These are phyloP conservation scores for Chaetops frenatus DNA, from an alignment of 2,113 vertebrate species.

Conservation along the genomic window DNA sequence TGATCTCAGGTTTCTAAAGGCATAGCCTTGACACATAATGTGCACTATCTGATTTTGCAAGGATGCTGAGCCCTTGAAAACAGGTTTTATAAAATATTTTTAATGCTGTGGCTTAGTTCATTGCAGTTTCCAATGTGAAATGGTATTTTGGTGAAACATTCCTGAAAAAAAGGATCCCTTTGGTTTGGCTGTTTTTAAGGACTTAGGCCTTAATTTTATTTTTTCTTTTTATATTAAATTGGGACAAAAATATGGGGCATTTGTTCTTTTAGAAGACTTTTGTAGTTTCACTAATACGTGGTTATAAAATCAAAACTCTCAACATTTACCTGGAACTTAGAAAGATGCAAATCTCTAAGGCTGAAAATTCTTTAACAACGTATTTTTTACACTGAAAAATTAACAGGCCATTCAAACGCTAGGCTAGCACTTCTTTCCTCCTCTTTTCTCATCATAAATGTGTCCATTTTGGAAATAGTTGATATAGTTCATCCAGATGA, in stretches of 20 bases:
- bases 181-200: background rate
- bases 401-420: background rate
- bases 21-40: background rate
- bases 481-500: background rate
- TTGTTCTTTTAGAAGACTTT: background rate
- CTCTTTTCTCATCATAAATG: background rate
- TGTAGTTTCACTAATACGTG: background rate
- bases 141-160: background rate
- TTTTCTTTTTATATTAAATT: background rate
- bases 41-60: background rate
- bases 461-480: background rate
- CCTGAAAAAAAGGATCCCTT: background rate
- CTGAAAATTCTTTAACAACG: background rate
- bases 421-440: background rate
- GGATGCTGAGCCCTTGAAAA: background rate
- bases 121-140: background rate
- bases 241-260: background rate
- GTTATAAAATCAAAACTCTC: background rate
- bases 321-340: background rate
- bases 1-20: background rate
- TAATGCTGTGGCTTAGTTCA: background rate
- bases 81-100: background rate
- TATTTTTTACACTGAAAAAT: background rate
- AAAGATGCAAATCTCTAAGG: background rate
- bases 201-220: background rate